A percentile compares a stretch with the other conserved stretches of the same genome.
These are phyloP conservation scores for Vipera ursinii DNA, from an alignment of 2,797 vertebrate species.

Conservation along the genomic window DNA sequence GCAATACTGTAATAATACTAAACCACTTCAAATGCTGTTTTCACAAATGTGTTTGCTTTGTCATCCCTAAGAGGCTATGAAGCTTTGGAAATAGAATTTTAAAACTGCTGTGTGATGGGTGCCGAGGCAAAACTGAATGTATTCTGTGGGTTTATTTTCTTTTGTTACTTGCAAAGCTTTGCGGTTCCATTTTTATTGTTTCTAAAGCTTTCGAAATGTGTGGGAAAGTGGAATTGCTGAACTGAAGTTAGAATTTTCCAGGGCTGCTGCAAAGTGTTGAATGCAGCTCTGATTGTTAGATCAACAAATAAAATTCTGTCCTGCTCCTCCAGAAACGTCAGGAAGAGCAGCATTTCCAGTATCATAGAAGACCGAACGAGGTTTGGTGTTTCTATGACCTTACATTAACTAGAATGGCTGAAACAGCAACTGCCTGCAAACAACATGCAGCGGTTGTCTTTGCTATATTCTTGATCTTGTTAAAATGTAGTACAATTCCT, in stretches of 20 bases:
- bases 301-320: constrained; percentile 20
- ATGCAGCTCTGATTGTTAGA: constrained; percentile 24
- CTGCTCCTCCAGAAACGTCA: constrained; percentile 27
- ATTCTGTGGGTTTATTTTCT: constrained; percentile 45
- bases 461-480: constrained; percentile 22
- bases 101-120: constrained; percentile 56
- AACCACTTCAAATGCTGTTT: constrained; percentile 63
- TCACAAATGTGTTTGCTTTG: constrained; percentile 56
- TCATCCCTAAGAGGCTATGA: constrained; percentile 54
- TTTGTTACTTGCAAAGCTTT: constrained; percentile 44
- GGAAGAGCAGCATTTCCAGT: constrained; percentile 16
- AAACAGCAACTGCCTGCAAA: neutral
- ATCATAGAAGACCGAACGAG: neutral
- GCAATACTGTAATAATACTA: constrained; percentile 62
- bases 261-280: constrained; percentile 26
- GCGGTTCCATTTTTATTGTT: constrained; percentile 46
- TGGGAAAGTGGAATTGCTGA: constrained; percentile 44
- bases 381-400: constrained; percentile 20
- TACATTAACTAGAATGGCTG: neutral
- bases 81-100: constrained; percentile 56
- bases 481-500: constrained; percentile 40
- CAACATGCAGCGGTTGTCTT: constrained; percentile 10
- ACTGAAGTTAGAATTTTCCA: constrained; percentile 16
- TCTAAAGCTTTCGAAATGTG: constrained; percentile 36
- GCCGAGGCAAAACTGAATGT: constrained; percentile 44